These are phyloP conservation scores for Campopleginae sp. DNA, from an alignment of 2,888 invertebrate genomes.

Conservation along the genomic window DNA sequence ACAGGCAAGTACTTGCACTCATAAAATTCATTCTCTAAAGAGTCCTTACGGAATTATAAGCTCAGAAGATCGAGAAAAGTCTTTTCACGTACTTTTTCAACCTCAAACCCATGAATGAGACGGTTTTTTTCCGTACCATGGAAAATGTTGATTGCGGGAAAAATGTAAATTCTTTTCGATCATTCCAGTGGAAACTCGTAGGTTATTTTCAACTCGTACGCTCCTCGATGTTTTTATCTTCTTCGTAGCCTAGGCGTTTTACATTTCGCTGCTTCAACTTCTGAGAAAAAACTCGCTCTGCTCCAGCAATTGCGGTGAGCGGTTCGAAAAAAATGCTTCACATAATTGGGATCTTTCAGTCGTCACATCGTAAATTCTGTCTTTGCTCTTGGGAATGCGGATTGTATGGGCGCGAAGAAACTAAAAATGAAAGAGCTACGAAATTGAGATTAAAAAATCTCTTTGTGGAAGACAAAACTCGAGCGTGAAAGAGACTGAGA, in stretches of 20 bases:
- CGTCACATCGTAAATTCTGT: background rate
- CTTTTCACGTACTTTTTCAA: background rate
- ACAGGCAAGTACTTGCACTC: constrained; percentile 75
- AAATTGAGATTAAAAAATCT: constrained; percentile 21
- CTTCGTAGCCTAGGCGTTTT: background rate
- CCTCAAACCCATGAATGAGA: background rate
- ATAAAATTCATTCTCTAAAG: background rate
- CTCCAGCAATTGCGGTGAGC: background rate
- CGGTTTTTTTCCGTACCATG: background rate
- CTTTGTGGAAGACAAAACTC: constrained; percentile 25
- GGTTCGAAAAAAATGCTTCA: background rate
- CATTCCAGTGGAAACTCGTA: background rate
- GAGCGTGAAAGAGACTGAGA: constrained; percentile 17
- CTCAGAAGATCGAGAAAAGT: background rate
- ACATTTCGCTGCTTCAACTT: background rate
- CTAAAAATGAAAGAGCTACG: background rate
- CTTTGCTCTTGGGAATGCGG: background rate
- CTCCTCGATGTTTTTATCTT: background rate
- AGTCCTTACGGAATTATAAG: background rate
- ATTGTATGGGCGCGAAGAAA: background rate
- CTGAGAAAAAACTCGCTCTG: background rate
- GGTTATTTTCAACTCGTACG: background rate
- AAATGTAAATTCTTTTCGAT: background rate
- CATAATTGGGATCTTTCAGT: background rate
- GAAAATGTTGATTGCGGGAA: background rate